Evolutionary conservation across 1,140 invertebrate genomes (phyloP), one percentile per base, ranked within the genome.

Genomic region (Diploscapter pachys): DNA sequence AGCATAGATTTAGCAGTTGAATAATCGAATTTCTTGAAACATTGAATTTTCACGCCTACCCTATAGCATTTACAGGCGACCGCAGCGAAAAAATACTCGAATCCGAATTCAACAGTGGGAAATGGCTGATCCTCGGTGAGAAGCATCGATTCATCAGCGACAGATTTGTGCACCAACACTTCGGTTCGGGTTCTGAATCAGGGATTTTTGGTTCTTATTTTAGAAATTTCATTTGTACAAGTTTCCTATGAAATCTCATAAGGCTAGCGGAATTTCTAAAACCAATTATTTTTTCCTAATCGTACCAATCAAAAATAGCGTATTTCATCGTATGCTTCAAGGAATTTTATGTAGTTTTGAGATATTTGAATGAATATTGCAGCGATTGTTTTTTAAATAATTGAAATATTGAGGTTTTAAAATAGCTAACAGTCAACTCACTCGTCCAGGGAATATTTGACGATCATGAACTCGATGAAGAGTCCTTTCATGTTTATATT

Each of bases 21-120:
- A 31, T 31, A 31, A 31, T 31, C 31, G 31, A 31, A 31, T 31
- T 31, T 31, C 31, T 31, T 31, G 31, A 31, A 31, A 31, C 31
- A 31, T 31, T 31, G 31, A 31, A 31, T 31, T 31, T 31, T 31
- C 31, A 31, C 31, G 31, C 77, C 75, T 57, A 82, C 81, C 77
- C 82, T 80, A 66, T 84, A 84, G 62, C 81, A 83, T 73, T 85
- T 85, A 4, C 84, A 81, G 13, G 86, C 82, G 11, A 84, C 84
- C 59, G 79, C 78, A 2, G 83, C 80, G 57, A 84, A 82, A 62
- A 84, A 84, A 62, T 86, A 84, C 62, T 84, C 83, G 67, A 84
- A 84, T 4, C 83, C 83, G 63, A 84, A 84, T 70, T 84, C 83
- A 3, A 86, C 84, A 11, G 82, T 79, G 6, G 83, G 83, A 51